These are phyloP conservation scores for Eurois occulta DNA, from an alignment of 2,888 invertebrate species.

Conservation along the genomic window DNA sequence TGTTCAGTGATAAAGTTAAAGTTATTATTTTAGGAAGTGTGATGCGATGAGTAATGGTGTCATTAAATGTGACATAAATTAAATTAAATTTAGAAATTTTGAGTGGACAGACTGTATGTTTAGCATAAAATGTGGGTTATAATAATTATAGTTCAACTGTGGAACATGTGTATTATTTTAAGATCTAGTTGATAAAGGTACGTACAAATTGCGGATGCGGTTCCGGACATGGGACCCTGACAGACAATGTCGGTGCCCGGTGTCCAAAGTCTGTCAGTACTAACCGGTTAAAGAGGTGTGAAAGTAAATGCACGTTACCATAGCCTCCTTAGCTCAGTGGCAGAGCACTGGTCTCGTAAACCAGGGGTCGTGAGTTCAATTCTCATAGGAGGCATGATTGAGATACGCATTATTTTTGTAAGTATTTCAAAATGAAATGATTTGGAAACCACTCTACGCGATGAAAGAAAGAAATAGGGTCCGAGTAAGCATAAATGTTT, in stretches of 20 bases:
- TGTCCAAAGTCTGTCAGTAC: background rate
- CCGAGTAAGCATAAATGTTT: background rate
- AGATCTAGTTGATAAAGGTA: background rate
- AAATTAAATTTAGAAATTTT: background rate
- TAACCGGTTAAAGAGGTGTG: background rate
- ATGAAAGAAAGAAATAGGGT: background rate
- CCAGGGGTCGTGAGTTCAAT: conserved; percentile 96
- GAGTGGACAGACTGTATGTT: background rate
- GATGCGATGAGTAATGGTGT: background rate
- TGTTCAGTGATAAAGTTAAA: background rate
- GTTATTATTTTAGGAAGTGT: background rate
- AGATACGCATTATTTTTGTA: background rate
- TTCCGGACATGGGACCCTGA: background rate
- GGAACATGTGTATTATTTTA: background rate
- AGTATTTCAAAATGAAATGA: background rate
- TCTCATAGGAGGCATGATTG: conserved; percentile 94
- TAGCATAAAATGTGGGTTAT: background rate
- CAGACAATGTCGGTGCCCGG: background rate
- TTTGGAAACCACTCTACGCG: background rate
- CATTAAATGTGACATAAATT: background rate
- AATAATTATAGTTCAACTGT: background rate
- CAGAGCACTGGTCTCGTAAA: conserved; percentile 96
- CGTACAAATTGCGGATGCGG: background rate
- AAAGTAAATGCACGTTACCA: background rate
- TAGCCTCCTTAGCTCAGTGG: conserved; percentile 94